These are phyloP conservation scores for Graphium colonna DNA, from an alignment of 2,888 invertebrate genomes.

Conservation along the genomic window DNA sequence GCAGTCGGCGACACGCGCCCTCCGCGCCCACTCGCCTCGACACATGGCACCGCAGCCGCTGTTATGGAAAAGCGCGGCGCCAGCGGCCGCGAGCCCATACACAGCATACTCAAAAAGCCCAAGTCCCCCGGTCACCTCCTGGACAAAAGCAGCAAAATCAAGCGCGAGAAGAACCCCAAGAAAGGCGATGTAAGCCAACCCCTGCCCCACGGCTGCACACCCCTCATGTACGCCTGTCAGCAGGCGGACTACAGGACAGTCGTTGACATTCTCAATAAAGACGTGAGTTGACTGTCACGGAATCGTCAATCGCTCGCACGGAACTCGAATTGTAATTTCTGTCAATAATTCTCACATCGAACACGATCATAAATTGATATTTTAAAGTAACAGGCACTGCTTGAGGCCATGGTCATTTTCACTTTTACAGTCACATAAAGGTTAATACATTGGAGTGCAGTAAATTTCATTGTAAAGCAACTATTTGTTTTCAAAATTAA, in stretches of 20 bases:
- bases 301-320: neutral
- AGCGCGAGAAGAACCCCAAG: constrained; percentile 61
- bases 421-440: constrained; percentile 4
- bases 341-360: neutral
- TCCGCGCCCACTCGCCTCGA: constrained; percentile 69
- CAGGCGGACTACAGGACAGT: constrained; percentile 90
- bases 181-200: constrained; percentile 61
- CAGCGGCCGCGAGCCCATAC: constrained; percentile 68
- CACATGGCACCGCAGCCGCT: constrained; percentile 42
- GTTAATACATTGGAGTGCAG: constrained; percentile 5
- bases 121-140: constrained; percentile 64
- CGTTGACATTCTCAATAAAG: constrained; percentile 85
- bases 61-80: constrained; percentile 71
- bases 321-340: neutral
- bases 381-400: neutral
- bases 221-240: constrained; percentile 95
- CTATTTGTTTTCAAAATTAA: constrained; percentile 21
- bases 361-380: neutral
- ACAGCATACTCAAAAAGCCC: constrained; percentile 72
- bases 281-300: constrained; percentile 79
- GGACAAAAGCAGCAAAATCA: constrained; percentile 70
- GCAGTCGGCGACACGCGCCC: constrained; percentile 71
- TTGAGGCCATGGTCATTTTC: neutral
- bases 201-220: constrained; percentile 86
- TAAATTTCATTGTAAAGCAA: neutral